These are phyloP conservation scores for Anastrepha ludens DNA, from an alignment of 1,140 invertebrate genomes.

Conservation along the genomic window DNA sequence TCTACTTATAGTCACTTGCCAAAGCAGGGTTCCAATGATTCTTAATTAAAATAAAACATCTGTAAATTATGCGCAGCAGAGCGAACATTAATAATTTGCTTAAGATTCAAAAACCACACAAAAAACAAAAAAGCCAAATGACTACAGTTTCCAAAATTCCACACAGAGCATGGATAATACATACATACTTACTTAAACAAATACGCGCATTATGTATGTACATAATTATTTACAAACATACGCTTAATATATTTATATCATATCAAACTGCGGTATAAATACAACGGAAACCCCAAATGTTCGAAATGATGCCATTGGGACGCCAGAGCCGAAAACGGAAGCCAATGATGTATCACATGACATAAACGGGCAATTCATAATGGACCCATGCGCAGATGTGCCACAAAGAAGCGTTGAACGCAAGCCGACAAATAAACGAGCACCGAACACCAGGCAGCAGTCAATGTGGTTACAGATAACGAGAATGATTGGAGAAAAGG, in stretches of 20 bases:
- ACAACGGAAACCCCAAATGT: slow-evolving; percentile 27
- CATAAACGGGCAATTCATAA: slow-evolving; percentile 1
- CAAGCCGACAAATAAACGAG: not conserved
- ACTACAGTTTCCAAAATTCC: not conserved
- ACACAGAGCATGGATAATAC: not conserved
- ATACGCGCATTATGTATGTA: not conserved
- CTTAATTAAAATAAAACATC: slow-evolving; percentile 16
- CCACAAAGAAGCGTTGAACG: not conserved
- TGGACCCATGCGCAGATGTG: not conserved
- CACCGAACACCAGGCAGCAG: not conserved
- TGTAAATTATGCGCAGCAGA: not conserved
- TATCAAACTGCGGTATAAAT: slow-evolving; percentile 13
- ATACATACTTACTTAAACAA: not conserved
- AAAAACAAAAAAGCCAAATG: not conserved
- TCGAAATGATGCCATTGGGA: slow-evolving; percentile 36
- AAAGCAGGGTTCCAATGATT: not conserved
- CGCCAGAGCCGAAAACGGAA: not conserved
- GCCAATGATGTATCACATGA: slow-evolving; percentile 33
- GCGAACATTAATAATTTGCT: slow-evolving; percentile 12
- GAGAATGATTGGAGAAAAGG: slow-evolving; percentile 33
- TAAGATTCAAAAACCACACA: not conserved
- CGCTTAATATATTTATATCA: no score
- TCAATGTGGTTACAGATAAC: slow-evolving; percentile 35
- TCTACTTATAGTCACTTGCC: not conserved
- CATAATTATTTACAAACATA: no score